Evolutionary conservation across 2,797 vertebrate genomes (phyloP).

Genomic region (Garrulus glandarius): DNA sequence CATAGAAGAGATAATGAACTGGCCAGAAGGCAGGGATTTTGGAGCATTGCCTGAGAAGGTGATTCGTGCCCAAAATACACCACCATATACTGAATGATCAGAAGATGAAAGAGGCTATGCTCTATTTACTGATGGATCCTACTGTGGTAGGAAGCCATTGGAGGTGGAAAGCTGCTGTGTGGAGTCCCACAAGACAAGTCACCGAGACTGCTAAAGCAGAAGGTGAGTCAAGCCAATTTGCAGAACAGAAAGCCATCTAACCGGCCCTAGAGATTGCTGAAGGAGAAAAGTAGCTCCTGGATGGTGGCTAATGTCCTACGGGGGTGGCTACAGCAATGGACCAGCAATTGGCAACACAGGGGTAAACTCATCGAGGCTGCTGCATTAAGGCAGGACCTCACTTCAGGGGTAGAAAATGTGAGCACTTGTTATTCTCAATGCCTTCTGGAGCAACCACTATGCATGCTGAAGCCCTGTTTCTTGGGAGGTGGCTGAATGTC

Average conservation of each 20-base stretch:
- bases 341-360: neutral
- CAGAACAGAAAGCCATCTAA: neutral
- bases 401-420: neutral
- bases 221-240: neutral
- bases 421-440: neutral
- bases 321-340: neutral
- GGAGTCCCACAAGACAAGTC: neutral
- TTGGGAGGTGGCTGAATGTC: neutral
- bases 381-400: neutral
- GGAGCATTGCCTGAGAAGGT: neutral
- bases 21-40: neutral
- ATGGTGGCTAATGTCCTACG: neutral
- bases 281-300: neutral
- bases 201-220: neutral
- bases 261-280: neutral
- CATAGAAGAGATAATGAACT: neutral
- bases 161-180: neutral
- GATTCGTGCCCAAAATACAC: neutral
- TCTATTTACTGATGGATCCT: neutral
- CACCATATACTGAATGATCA: neutral
- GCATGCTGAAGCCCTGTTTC: neutral
- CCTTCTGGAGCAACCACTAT: neutral
- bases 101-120: neutral
- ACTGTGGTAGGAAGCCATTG: accelerated
- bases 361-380: neutral